Conservation (phyloP, 2,113 vertebrate species). For the Salvelinus alpinus region DNA sequence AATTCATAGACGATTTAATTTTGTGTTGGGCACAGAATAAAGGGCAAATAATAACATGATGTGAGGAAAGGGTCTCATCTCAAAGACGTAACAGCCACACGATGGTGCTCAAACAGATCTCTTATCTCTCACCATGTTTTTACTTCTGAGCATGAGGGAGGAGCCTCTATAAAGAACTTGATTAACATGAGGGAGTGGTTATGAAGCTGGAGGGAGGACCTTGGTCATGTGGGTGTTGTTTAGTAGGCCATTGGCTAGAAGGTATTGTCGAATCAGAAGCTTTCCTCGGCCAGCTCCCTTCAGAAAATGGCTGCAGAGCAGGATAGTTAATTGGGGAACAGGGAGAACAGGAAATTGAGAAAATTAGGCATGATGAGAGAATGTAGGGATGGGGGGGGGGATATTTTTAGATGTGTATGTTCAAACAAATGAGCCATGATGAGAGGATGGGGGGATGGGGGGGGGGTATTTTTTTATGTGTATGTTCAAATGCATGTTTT, state of each 20-base stretch:
- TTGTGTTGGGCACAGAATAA: background rate
- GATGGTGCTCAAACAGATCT: conserved; percentile 20
- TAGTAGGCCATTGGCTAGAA: background rate
- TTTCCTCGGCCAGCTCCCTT: conserved; percentile 1
- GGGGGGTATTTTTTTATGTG: too few species aligned
- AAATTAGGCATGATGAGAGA: conserved; percentile 68
- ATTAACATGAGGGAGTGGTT: background rate
- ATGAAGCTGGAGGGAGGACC: conserved; percentile 31
- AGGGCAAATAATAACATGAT: background rate
- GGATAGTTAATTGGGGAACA: conserved; percentile 43
- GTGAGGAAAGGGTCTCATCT: too few species aligned
- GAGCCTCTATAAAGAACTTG: conserved; percentile 31
- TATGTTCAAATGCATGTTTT: conserved; percentile 16
- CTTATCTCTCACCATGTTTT: background rate
- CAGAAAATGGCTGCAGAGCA: conserved; percentile 58
- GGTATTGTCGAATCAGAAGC: conserved; percentile 50
- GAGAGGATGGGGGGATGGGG: too few species aligned
- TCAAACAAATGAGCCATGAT: too few species aligned
- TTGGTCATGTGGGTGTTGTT: conserved; percentile 10
- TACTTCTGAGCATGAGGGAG: conserved; percentile 6
- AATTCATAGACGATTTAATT: background rate
- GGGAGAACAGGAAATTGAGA: conserved; percentile 59
- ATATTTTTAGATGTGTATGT: conserved; percentile 14
- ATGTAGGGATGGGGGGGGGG: conserved; percentile 24
- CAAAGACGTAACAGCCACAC: background rate